Conservation (phyloP, 2,888 invertebrate species). For the Amiota mariae region DNA sequence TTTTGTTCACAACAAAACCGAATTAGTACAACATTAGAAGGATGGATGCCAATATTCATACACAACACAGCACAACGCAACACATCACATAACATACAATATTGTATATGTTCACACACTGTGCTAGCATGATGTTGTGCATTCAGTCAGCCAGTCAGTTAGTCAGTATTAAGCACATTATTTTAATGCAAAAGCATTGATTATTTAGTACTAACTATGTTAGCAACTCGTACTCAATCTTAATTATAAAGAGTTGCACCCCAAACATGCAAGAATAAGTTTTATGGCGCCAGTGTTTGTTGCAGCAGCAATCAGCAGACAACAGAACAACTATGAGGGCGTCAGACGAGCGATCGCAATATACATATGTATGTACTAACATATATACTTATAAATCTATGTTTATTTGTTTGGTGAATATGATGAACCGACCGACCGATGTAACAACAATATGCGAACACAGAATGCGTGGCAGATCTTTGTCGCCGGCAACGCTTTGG, state of each 20-base stretch:
- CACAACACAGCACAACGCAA: no score
- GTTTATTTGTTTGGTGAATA: not conserved
- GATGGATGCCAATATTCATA: no score
- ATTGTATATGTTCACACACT: no score
- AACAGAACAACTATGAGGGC: not conserved
- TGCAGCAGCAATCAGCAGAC: not conserved
- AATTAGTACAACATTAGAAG: slow-evolving; percentile 5
- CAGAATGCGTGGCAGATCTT: not conserved
- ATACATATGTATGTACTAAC: not conserved
- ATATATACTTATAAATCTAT: no score
- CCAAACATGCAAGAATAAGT: not conserved
- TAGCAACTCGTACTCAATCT: no score
- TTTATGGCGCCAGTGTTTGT: slow-evolving; percentile 6
- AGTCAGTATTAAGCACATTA: not conserved
- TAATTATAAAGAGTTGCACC: slow-evolving; percentile 1
- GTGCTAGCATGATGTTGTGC: no score
- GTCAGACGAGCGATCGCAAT: slow-evolving; percentile 2
- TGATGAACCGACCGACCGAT: not conserved
- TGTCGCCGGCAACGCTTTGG: not conserved
- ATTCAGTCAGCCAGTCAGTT: no score
- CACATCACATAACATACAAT: no score
- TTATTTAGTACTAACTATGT: no score
- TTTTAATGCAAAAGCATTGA: not conserved
- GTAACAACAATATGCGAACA: slow-evolving; percentile 16
- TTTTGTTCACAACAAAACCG: not conserved